Base-by-base conservation (phyloP, 1,140 invertebrate genomes). In the Onthophagus taurus region DNA sequence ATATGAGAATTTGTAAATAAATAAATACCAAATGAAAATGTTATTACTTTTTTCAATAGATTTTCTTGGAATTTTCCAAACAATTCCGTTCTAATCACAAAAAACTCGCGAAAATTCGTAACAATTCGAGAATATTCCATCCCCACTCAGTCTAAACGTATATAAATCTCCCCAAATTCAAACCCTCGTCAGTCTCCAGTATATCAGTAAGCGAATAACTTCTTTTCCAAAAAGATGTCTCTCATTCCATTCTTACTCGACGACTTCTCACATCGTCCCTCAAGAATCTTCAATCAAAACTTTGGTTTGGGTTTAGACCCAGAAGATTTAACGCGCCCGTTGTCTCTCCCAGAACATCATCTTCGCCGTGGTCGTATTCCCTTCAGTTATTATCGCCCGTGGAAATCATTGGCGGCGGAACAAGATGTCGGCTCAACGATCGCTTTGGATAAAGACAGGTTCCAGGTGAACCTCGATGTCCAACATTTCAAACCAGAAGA, bases 401-500 rank as follows among this genome's bases (percentile, higher is more conserved):
- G 74, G 74, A 50, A 69, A 17, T 36, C 50, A 6, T 26, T 34
- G 11, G 16, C 26, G 1, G 53, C 56, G 17, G 44, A 59, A 5
- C 51, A 55, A 29, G 60, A 65, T 47, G 53, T 53, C 19, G 66
- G 65, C 5, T 73, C 70, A 0, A 66, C 58, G n/a, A 54, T 72
- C 1, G 47, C 46, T 12, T 26, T 41, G 7, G 70, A 76, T 44
- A 76, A 76, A 23, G 71, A 79, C 26, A 71, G 72, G 3, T 80
- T 79, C 49, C 74, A 85, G 59, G 76, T 83, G 0, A 77, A 75
- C 49, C 61, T 89, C 56, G 88, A 93, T 58, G 85, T 94, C 1
- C 78, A 85, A 26, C 86, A 92, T 51, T 94, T 93, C 59, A 68
- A 76, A 24, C 86, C 89, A 0, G 78, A 83, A 31, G 89, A 93